These are phyloP conservation scores for Calameuta pallipes DNA, from an alignment of 2,888 invertebrate species.

Conservation along the genomic window DNA sequence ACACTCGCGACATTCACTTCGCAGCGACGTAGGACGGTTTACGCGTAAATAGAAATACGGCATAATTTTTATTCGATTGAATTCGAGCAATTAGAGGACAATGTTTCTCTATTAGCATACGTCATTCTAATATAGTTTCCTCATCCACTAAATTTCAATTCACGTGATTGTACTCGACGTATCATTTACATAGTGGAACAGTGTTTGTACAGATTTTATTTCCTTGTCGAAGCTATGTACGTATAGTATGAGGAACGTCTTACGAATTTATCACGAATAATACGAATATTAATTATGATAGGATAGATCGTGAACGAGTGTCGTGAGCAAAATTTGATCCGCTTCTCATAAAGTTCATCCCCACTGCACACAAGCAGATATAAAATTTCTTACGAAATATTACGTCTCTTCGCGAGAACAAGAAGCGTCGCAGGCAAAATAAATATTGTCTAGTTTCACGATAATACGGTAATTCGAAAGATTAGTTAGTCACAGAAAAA, in stretches of 20 bases:
- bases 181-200: not conserved
- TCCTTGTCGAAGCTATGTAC: not conserved
- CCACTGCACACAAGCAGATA: not conserved
- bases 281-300: not conserved
- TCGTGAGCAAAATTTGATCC: not conserved
- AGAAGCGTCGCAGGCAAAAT: not conserved
- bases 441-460: not conserved
- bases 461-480: not conserved
- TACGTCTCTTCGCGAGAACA: not conserved
- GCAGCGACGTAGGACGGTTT: not conserved
- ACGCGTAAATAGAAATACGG: not conserved
- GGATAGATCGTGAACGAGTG: not conserved
- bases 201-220: not conserved
- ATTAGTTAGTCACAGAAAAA: not conserved
- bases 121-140: not conserved
- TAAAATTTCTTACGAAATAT: not conserved
- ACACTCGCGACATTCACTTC: not conserved
- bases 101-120: not conserved
- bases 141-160: not conserved
- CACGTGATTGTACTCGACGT: not conserved
- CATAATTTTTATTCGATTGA: not conserved
- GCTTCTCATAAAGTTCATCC: not conserved
- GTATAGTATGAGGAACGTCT: not conserved
- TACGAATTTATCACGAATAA: not conserved
- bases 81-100: not conserved